phyloP scores from a whole-genome alignment of 2,797 vertebrate species.

The Furcifer pardalis region DNA sequence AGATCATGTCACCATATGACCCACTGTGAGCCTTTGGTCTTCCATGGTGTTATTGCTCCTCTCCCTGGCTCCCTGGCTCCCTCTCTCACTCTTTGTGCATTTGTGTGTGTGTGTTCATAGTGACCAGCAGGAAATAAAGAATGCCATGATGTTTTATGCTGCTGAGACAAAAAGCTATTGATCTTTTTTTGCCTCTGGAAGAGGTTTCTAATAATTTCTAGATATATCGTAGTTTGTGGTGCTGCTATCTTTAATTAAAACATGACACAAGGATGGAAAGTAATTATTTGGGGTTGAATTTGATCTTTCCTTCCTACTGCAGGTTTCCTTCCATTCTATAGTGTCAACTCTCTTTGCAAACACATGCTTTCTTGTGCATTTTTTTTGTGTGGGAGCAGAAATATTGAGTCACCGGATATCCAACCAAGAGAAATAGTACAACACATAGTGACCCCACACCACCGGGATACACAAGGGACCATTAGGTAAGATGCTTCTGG shows the following conservation, averaged over 20 bases:
- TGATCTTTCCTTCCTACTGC: conserved; percentile 27
- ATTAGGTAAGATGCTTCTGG: not conserved
- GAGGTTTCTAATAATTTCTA: conserved; percentile 79
- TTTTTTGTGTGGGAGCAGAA: not conserved
- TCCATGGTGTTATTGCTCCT: conserved; percentile 45
- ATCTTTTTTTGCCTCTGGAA: conserved; percentile 76
- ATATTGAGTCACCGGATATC: not conserved
- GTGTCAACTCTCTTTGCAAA: not conserved
- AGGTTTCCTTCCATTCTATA: conserved; percentile 47
- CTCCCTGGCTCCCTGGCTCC: conserved; percentile 41
- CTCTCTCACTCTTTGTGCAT: too few species aligned
- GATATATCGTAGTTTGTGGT: conserved; percentile 71
- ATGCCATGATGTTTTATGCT: conserved; percentile 74
- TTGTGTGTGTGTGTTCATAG: conserved; percentile 20
- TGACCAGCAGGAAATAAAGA: conserved; percentile 69
- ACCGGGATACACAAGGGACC: not conserved
- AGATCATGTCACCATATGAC: conserved; percentile 26
- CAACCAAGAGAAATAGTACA: not conserved
- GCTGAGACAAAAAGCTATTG: conserved; percentile 76
- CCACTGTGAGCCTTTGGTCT: conserved; percentile 16
- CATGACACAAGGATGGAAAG: conserved; percentile 70
- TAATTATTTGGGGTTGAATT: conserved; percentile 65
- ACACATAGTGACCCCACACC: too few species aligned
- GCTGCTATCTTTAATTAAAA: conserved; percentile 81
- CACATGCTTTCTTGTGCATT: not conserved